These are phyloP conservation scores for Calidris pygmaea DNA, from an alignment of 2,113 vertebrate species.

Conservation along the genomic window DNA sequence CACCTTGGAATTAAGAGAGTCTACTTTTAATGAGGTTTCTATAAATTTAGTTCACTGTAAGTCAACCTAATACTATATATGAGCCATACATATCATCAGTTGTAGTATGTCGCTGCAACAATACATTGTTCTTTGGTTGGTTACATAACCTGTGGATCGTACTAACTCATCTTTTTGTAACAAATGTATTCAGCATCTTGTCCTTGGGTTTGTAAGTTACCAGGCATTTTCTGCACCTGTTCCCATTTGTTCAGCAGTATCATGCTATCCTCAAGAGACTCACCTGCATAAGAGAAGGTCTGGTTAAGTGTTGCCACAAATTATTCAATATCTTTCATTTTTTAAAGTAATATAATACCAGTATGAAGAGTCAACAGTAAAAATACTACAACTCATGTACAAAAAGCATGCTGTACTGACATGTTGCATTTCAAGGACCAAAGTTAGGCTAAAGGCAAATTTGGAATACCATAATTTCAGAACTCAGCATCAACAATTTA, in stretches of 20 bases:
- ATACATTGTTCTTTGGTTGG: neutral
- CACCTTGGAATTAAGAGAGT: neutral
- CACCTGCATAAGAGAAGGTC: neutral
- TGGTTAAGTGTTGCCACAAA: neutral
- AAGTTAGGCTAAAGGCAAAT: neutral
- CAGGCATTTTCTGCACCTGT: neutral
- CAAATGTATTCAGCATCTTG: neutral
- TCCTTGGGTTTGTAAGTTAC: neutral
- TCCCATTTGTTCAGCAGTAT: neutral
- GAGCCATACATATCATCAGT: accelerated
- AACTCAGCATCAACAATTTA: neutral
- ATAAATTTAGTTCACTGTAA: neutral
- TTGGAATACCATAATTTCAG: neutral
- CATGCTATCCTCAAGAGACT: neutral
- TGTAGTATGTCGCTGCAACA: neutral
- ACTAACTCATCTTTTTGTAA: neutral
- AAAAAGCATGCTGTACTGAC: neutral
- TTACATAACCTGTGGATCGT: neutral
- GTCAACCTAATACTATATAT: neutral
- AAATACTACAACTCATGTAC: neutral
- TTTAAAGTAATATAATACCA: neutral
- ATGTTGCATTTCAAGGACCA: neutral
- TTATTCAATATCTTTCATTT: neutral
- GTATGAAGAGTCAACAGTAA: neutral
- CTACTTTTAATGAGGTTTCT: neutral